phyloP scores from a whole-genome alignment of 1,140 invertebrate genomes.

The Chrysopa pallens region DNA sequence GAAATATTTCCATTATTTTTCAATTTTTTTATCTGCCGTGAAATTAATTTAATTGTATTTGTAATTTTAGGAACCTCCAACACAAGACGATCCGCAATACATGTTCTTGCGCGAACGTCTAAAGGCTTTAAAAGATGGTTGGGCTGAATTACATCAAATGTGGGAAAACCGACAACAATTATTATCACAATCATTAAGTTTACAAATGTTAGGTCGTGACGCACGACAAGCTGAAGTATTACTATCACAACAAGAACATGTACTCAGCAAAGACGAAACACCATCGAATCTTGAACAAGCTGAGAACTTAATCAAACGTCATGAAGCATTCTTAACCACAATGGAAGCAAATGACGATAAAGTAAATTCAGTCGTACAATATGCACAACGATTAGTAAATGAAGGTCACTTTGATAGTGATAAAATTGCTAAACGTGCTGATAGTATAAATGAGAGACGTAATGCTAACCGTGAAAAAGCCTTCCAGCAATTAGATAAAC shows the following conservation, averaged over 20 bases:
- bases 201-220: conserved; percentile 92
- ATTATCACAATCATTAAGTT: conserved; percentile 82
- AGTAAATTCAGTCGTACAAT: conserved; percentile 87
- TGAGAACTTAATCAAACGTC: conserved; percentile 90
- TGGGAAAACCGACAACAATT: conserved; percentile 96
- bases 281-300: conserved; percentile 90
- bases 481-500: conserved; percentile 75
- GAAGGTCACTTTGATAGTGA: conserved; percentile 84
- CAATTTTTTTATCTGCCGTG: not conserved
- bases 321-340: conserved; percentile 96
- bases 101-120: conserved; percentile 95
- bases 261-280: conserved; percentile 84
- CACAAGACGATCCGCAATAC: conserved; percentile 91
- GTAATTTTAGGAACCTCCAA: conserved; percentile 42
- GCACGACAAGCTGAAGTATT: conserved; percentile 95
- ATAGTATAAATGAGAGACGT: conserved; percentile 80
- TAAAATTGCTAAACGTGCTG: conserved; percentile 90
- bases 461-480: conserved; percentile 83
- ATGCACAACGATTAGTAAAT: conserved; percentile 74
- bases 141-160: conserved; percentile 98
- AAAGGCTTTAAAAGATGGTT: conserved; percentile 94
- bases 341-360: conserved; percentile 99
- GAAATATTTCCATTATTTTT: not conserved
- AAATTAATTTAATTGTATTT: conserved; percentile 3
- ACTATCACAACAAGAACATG: conserved; percentile 94